Conservation (phyloP, 1,140 invertebrate genomes). For the Microplitis demolitor region DNA sequence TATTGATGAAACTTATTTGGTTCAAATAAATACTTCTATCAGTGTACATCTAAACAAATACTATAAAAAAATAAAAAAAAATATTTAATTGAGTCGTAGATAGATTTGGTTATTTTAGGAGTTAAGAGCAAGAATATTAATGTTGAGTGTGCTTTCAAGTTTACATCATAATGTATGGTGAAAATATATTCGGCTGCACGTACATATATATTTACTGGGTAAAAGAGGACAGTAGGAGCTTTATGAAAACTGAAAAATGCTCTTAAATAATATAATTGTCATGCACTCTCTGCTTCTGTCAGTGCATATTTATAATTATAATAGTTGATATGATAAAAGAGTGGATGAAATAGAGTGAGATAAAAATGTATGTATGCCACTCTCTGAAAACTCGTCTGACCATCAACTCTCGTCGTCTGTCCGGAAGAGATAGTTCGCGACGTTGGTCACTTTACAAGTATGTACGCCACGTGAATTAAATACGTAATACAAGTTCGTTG, state of each 20-base stretch:
- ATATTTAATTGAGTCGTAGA: background rate
- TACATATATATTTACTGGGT: background rate
- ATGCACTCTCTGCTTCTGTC: slow-evolving; percentile 12
- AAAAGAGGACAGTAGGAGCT: background rate
- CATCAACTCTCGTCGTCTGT: background rate
- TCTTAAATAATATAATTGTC: slow-evolving; percentile 16
- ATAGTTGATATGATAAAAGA: background rate
- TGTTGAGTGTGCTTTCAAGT: slow-evolving; percentile 11
- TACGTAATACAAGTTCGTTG: slow-evolving; percentile 48
- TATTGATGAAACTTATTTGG: too few species aligned
- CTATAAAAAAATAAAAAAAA: too few species aligned
- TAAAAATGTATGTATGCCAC: background rate
- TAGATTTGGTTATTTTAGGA: too few species aligned
- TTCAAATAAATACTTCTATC: too few species aligned
- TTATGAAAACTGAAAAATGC: background rate
- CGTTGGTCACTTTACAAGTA: slow-evolving; percentile 38
- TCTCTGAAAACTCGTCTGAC: slow-evolving; percentile 16
- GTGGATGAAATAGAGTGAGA: background rate
- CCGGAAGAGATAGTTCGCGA: slow-evolving; percentile 15
- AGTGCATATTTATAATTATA: background rate
- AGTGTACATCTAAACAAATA: too few species aligned
- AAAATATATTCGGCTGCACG: background rate
- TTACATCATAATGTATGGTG: background rate
- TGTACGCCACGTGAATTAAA: slow-evolving; percentile 51
- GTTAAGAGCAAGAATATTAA: background rate